These are phyloP conservation scores for Poeciliopsis presidionis DNA, from an alignment of 2,797 vertebrate species.

Conservation along the genomic window DNA sequence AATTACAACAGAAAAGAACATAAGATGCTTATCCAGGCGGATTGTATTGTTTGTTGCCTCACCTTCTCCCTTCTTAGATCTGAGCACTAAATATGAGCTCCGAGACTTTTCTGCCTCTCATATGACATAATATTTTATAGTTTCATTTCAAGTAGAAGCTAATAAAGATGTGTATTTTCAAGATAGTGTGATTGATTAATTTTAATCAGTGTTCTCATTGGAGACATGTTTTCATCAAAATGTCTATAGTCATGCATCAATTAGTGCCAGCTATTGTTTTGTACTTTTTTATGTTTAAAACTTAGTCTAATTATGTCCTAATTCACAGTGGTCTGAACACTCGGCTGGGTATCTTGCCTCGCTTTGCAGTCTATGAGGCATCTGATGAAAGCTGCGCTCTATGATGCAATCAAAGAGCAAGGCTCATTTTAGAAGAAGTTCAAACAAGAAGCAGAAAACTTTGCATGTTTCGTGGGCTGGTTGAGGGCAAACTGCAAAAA, in stretches of 20 bases:
- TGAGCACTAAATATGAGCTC: conserved; percentile 52
- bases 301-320: conserved; percentile 61
- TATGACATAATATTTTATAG: conserved; percentile 62
- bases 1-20: conserved; percentile 40
- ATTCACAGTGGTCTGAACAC: conserved; percentile 58
- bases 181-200: conserved; percentile 40
- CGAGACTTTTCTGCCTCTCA: conserved; percentile 48
- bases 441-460: conserved; percentile 62
- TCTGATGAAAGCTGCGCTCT: conserved; percentile 78
- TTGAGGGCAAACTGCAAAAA: conserved; percentile 58
- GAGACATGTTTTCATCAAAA: conserved; percentile 1
- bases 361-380: conserved; percentile 70
- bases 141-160: conserved; percentile 52
- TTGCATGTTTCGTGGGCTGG: conserved; percentile 66
- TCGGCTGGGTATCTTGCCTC: conserved; percentile 63
- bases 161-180: conserved; percentile 44
- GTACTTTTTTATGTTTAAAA: conserved; percentile 51
- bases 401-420: conserved; percentile 85
- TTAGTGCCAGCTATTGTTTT: conserved; percentile 51
- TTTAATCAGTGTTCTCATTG: conserved; percentile 39
- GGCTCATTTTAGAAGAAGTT: conserved; percentile 71
- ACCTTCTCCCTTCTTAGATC: conserved; percentile 42
- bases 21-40: conserved; percentile 52
- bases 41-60: conserved; percentile 46
- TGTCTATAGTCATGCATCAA: conserved; percentile 32